Conservation (phyloP, 2,113 vertebrate genomes). For the Maccullochella peelii region DNA sequence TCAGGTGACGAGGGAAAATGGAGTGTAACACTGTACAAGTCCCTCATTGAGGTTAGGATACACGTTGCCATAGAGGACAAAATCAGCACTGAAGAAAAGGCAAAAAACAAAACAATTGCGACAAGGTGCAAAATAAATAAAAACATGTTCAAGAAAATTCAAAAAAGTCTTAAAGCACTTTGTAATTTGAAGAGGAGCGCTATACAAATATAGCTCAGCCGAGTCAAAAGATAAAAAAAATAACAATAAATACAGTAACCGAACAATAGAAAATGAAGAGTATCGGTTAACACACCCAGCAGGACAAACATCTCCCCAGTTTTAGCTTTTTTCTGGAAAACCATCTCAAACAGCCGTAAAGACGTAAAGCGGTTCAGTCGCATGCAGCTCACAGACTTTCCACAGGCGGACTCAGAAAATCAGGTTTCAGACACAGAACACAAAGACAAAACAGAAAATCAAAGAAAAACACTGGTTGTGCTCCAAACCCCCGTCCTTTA, state of each 20-base stretch:
- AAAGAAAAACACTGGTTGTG: slow-evolving; percentile 7
- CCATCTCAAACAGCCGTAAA: slow-evolving; percentile 16
- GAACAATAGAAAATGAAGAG: slow-evolving; percentile 12
- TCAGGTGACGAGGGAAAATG: slow-evolving; percentile 2
- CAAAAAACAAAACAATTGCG: not conserved
- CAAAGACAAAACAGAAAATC: not conserved
- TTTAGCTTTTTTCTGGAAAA: not conserved
- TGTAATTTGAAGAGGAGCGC: slow-evolving; percentile 34
- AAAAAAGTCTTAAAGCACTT: slow-evolving; percentile 69
- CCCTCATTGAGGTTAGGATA: slow-evolving; percentile 80
- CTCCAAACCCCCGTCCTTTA: slow-evolving; percentile 11
- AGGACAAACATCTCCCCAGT: not conserved
- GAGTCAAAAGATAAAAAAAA: slow-evolving; percentile 14
- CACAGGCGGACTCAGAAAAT: slow-evolving; percentile 39
- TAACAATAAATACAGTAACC: not conserved
- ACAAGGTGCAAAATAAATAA: slow-evolving; percentile 12
- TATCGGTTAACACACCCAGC: not conserved
- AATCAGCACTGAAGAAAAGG: slow-evolving; percentile 35
- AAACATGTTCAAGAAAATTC: slow-evolving; percentile 15
- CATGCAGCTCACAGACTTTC: slow-evolving; percentile 59
- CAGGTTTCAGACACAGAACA: slow-evolving; percentile 27
- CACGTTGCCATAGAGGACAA: slow-evolving; percentile 67
- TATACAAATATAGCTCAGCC: slow-evolving; percentile 1
- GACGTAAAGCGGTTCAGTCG: slow-evolving; percentile 21
- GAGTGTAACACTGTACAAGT: slow-evolving; percentile 67